Evolutionary conservation across 2,113 vertebrate genomes (phyloP).

Genomic region (Forbesichthys papilliferus): DNA sequence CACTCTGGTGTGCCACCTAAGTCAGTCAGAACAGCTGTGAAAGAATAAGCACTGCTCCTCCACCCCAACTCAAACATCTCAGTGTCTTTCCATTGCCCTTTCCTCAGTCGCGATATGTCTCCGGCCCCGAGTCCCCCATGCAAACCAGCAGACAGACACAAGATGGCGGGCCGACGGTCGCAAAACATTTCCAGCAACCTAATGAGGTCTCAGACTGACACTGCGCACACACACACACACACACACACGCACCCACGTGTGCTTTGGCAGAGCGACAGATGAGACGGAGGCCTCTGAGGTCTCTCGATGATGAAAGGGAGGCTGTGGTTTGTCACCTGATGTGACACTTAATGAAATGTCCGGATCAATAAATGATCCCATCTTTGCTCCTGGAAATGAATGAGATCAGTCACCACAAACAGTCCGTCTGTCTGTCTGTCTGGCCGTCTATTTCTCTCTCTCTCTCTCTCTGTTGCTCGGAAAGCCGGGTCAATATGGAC

Average conservation of each 20-base stretch:
- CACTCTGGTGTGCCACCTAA: too few relatives aligned
- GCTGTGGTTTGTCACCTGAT: constrained; percentile 57
- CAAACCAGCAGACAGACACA: too few relatives aligned
- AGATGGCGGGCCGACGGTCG: too few relatives aligned
- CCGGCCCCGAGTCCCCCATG: too few relatives aligned
- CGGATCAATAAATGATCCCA: constrained; percentile 74
- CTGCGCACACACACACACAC: constrained; percentile 6
- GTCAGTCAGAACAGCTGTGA: too few relatives aligned
- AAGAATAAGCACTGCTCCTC: too few relatives aligned
- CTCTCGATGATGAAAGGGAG: constrained; percentile 32
- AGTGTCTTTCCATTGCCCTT: too few relatives aligned
- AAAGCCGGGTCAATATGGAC: not conserved
- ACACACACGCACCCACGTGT: constrained; percentile 15
- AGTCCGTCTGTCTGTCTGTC: not conserved
- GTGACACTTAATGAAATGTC: constrained; percentile 73
- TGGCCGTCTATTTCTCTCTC: constrained; percentile 3
- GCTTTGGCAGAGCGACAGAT: constrained; percentile 22
- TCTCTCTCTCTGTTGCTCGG: not conserved
- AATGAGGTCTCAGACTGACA: not conserved
- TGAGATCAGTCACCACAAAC: constrained; percentile 71
- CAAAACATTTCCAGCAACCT: too few relatives aligned
- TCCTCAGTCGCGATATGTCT: too few relatives aligned
- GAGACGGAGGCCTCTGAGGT: constrained; percentile 18
- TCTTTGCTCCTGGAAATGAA: constrained; percentile 70
- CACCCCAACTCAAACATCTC: too few relatives aligned